Percentiles rank a stretch among this genome's conserved stretches.
Evolutionary conservation across 2,113 vertebrate species (phyloP).

Genomic region (Catharus minimus): DNA sequence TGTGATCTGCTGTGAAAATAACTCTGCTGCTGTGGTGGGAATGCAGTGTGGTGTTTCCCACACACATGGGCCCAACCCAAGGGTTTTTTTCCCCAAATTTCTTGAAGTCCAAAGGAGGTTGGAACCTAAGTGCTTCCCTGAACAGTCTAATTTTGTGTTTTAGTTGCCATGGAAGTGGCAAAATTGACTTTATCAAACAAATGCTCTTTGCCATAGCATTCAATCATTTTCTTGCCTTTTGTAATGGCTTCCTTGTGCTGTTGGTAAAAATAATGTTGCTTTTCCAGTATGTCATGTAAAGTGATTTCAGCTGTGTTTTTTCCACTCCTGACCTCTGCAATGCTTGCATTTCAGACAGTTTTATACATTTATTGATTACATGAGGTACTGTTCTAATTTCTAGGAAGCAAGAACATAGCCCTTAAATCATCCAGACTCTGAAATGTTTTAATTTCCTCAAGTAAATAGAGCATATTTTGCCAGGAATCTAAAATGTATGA

Average conservation of each 20-base stretch:
- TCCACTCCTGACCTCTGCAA: constrained; percentile 36
- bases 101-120: not conserved
- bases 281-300: constrained; percentile 44
- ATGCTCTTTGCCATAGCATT: not conserved
- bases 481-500: constrained; percentile 15
- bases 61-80: not conserved
- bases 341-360: constrained; percentile 34
- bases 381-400: constrained; percentile 52
- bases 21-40: not conserved
- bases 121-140: not conserved
- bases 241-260: not conserved
- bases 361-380: constrained; percentile 61
- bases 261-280: constrained; percentile 54
- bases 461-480: constrained; percentile 51
- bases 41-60: not conserved
- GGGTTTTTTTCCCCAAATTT: not conserved
- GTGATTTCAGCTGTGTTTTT: constrained; percentile 46
- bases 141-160: not conserved
- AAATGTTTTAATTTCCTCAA: constrained; percentile 61
- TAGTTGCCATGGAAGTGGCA: not conserved
- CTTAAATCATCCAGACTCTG: constrained; percentile 42
- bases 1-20: not conserved
- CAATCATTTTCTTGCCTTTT: constrained; percentile 43
- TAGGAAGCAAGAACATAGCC: constrained; percentile 39
- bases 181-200: constrained; percentile 14